phyloP scores from a whole-genome alignment of 2,888 invertebrate species.

The Melitaea athalia region DNA sequence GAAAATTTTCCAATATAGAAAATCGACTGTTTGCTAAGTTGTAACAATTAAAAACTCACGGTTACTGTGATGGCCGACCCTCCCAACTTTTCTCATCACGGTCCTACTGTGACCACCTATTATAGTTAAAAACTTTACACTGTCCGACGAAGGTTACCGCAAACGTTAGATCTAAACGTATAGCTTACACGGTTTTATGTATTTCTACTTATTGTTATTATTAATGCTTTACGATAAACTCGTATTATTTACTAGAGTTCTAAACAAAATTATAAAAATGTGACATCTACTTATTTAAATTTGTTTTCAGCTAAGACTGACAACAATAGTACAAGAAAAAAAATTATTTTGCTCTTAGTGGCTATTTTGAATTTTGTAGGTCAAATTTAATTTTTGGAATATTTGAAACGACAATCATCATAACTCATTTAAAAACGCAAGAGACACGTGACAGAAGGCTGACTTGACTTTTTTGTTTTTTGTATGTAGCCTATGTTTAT shows the following conservation, averaged over 20 bases:
- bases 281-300: no score
- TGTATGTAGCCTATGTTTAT: no score
- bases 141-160: conserved; percentile 18
- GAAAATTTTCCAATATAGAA: neutral
- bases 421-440: no score
- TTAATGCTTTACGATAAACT: neutral
- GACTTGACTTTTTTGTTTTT: no score
- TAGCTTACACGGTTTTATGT: conserved; percentile 16
- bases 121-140: conserved; percentile 27
- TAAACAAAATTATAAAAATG: no score
- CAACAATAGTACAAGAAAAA: no score
- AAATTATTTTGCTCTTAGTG: no score
- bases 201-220: neutral
- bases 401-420: no score
- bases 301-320: no score
- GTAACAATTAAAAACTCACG: conserved; percentile 32
- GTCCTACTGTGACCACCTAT: conserved; percentile 26
- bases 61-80: conserved; percentile 25
- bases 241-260: no score
- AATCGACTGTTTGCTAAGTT: conserved; percentile 16
- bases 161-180: conserved; percentile 12
- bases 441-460: no score
- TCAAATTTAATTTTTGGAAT: neutral
- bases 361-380: no score
- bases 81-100: conserved; percentile 38